Conservation (phyloP, 2,888 invertebrate genomes). For the Heliconius aoede region DNA sequence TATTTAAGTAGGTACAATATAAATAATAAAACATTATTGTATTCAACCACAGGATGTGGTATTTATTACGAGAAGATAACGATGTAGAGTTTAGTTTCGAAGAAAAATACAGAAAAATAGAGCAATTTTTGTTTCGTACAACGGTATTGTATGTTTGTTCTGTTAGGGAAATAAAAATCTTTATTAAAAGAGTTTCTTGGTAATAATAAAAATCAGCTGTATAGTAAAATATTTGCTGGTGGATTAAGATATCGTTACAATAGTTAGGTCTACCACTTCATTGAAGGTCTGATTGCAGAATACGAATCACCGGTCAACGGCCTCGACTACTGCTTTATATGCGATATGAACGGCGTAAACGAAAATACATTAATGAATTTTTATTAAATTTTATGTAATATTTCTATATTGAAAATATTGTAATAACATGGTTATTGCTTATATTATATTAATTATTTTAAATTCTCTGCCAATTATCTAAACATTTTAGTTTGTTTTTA, state of each 20-base stretch:
- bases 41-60: constrained; percentile 19
- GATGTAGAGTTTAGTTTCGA: constrained; percentile 3
- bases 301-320: constrained; percentile 27
- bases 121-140: background rate
- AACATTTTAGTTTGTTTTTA: too few relatives aligned
- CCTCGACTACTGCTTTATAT: constrained; percentile 13
- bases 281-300: constrained; percentile 26
- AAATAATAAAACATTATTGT: constrained; percentile 7
- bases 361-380: background rate
- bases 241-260: background rate
- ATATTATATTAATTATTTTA: background rate
- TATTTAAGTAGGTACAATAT: background rate
- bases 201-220: background rate
- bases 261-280: constrained; percentile 9
- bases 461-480: background rate
- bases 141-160: background rate
- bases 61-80: constrained; percentile 15
- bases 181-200: background rate
- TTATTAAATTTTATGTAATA: background rate
- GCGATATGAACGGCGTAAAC: constrained; percentile 10
- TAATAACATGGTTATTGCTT: too few relatives aligned
- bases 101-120: constrained; percentile 21
- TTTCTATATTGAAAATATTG: background rate
- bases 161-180: background rate
- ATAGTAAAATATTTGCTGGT: background rate